A percentile compares a stretch with the other conserved stretches of the same genome.
Conservation (phyloP, 64 coral and sea anemone genomes). For the Stichodactyla mertensii region DNA sequence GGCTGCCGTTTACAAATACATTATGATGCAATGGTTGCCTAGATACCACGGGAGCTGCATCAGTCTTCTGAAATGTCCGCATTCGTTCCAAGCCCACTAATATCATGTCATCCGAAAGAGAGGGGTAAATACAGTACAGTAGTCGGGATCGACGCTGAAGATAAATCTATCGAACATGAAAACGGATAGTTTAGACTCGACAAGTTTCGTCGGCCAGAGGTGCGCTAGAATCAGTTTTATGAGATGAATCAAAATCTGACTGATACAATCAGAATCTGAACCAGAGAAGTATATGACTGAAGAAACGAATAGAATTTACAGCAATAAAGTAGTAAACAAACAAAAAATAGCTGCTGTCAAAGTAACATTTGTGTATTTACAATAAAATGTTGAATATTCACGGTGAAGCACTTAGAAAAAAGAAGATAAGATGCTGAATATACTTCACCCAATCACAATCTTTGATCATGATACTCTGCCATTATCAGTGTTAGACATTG, state of each 20-base stretch:
- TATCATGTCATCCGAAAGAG: not conserved
- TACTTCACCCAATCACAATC: not conserved
- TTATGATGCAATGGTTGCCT: conserved; percentile 1
- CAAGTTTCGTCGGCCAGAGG: no score
- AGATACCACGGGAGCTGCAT: not conserved
- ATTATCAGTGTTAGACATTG: conserved; percentile 13
- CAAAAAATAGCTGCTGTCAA: not conserved
- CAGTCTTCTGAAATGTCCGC: not conserved
- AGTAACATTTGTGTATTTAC: not conserved
- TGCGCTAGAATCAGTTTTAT: no score
- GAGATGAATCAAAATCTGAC: no score
- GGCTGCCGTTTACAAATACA: not conserved
- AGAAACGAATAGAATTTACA: no score
- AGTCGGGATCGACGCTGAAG: no score
- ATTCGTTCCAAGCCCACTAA: not conserved
- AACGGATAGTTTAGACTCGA: no score
- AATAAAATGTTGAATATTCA: not conserved
- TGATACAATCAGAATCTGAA: no score
- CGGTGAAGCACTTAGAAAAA: not conserved
- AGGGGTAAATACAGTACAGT: not conserved
- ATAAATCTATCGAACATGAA: no score
- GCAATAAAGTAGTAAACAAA: no score
- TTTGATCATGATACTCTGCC: not conserved
- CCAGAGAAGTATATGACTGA: no score
- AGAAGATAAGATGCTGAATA: not conserved